Percentiles rank a stretch among this genome's conserved stretches.
phyloP scores from a whole-genome alignment of 2,113 vertebrate species.

The Microtus ochrogaster region DNA sequence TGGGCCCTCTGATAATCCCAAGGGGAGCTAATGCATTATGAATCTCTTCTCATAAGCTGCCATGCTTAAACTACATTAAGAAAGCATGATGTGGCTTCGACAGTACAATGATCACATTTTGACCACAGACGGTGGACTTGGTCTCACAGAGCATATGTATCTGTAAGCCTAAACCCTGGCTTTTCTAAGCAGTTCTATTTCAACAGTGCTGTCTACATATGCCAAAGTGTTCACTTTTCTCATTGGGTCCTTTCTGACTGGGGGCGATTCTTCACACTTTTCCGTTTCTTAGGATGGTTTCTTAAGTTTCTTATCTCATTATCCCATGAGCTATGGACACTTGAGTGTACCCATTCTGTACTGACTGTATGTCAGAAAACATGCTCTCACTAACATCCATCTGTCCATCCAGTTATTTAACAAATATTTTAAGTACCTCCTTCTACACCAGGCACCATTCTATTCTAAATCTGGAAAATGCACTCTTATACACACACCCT shows the following conservation, averaged over 20 bases:
- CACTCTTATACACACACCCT: not conserved
- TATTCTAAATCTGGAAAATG: not conserved
- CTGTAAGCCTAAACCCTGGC: not conserved
- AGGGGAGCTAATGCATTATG: constrained; percentile 53
- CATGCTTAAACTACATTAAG: constrained; percentile 62
- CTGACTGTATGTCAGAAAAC: accelerated
- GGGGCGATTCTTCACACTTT: not conserved
- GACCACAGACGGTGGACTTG: not conserved
- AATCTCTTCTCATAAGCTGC: not conserved
- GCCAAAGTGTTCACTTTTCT: not conserved
- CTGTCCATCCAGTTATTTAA: not conserved
- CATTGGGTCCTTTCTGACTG: not conserved
- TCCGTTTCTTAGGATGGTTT: not conserved
- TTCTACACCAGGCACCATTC: not conserved
- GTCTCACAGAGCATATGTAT: not conserved
- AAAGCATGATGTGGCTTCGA: constrained; percentile 63
- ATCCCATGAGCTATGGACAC: not conserved
- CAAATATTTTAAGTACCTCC: not conserved
- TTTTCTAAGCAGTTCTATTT: not conserved
- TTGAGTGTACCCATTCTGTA: no score
- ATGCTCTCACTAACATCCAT: not conserved
- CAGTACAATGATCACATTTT: constrained; percentile 7
- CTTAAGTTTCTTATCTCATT: not conserved
- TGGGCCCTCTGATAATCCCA: not conserved
- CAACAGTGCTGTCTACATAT: not conserved